Conservation (phyloP, 2,797 vertebrate genomes). For the Bovichtus diacanthus region DNA sequence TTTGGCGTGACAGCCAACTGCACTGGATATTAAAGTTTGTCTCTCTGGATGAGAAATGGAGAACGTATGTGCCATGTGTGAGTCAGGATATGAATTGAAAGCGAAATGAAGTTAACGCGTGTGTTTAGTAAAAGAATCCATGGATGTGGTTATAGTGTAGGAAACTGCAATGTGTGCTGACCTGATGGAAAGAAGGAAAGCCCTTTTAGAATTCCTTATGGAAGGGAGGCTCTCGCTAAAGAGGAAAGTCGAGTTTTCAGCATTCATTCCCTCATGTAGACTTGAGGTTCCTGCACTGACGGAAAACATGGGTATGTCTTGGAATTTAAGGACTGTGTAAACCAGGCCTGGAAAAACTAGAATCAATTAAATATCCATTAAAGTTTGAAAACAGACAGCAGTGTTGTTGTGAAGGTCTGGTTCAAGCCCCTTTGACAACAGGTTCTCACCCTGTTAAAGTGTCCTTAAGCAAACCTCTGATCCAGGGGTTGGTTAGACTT, state of each 20-base stretch:
- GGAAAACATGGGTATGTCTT: constrained; percentile 36
- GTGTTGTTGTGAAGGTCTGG: background rate
- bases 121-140: constrained; percentile 48
- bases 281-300: constrained; percentile 8
- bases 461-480: background rate
- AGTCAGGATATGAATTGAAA: constrained; percentile 52
- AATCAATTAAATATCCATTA: background rate
- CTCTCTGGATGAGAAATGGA: constrained; percentile 73
- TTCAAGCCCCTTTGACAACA: background rate
- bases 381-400: constrained; percentile 1
- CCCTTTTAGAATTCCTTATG: constrained; percentile 17
- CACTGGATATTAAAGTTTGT: constrained; percentile 22
- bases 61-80: constrained; percentile 77
- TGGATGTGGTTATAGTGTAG: constrained; percentile 39
- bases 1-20: constrained; percentile 43
- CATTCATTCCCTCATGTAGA: background rate
- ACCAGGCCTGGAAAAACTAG: background rate
- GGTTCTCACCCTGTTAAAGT: background rate
- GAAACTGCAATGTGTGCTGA: constrained; percentile 56
- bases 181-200: constrained; percentile 46
- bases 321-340: constrained; percentile 10
- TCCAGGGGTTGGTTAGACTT: too few relatives aligned
- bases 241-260: constrained; percentile 30
- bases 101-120: constrained; percentile 38
- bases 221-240: constrained; percentile 8